These are phyloP conservation scores for Flexamia atlantica DNA, from an alignment of 2,888 invertebrate species.

Conservation along the genomic window DNA sequence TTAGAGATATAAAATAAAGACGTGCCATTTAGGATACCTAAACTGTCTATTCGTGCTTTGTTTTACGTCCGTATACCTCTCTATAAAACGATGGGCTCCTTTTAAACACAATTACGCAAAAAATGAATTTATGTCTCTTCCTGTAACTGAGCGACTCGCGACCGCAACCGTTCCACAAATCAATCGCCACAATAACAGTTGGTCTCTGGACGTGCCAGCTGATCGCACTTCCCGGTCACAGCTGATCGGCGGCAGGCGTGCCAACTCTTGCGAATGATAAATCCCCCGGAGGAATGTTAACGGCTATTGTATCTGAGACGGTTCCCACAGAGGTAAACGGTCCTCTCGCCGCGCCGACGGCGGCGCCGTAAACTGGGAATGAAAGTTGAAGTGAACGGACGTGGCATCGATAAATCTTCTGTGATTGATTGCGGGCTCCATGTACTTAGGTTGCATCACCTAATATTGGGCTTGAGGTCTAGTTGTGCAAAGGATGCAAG, in stretches of 20 bases:
- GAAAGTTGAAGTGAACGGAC: conserved; percentile 19
- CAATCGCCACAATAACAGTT: conserved; percentile 11
- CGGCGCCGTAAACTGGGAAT: neutral
- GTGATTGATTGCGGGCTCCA: neutral
- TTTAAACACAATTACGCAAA: too few species aligned
- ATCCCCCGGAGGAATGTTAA: conserved; percentile 24
- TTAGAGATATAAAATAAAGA: too few species aligned
- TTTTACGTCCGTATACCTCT: too few species aligned
- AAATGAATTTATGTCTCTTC: neutral
- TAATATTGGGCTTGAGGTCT: neutral
- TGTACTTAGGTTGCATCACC: conserved; percentile 10
- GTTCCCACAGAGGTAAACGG: conserved; percentile 7
- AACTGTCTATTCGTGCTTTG: too few species aligned
- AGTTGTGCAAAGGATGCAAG: neutral
- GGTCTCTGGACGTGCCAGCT: conserved; percentile 10
- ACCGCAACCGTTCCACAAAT: conserved; percentile 3
- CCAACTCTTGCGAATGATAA: conserved; percentile 31
- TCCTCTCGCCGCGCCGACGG: neutral
- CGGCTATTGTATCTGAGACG: conserved; percentile 3
- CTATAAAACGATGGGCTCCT: too few species aligned
- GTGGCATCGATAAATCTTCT: conserved; percentile 3
- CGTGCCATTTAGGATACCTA: too few species aligned
- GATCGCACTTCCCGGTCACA: conserved; percentile 22
- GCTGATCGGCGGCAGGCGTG: conserved; percentile 15
- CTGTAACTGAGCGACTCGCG: neutral